Percentiles rank a stretch among this genome's conserved stretches.
Evolutionary conservation across 2,113 vertebrate genomes (phyloP).

Genomic region (Indicator maculatus): DNA sequence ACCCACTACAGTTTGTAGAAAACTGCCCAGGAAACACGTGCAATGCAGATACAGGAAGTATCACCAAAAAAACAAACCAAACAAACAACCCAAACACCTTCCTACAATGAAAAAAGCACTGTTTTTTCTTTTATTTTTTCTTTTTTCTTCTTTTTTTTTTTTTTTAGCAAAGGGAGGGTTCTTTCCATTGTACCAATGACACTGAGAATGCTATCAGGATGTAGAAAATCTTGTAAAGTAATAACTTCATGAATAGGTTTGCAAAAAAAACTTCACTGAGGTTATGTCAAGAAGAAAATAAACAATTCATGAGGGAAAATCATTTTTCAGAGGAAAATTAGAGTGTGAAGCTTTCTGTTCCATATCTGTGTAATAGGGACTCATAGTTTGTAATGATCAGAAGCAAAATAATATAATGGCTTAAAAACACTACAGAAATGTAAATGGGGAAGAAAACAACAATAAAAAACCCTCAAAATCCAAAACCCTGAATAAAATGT

Average conservation of each 20-base stretch:
- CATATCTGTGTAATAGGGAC: not conserved
- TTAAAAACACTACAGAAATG: not conserved
- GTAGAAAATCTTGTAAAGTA: not conserved
- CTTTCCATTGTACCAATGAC: not conserved
- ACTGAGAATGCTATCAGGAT: not conserved
- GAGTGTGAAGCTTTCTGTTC: not conserved
- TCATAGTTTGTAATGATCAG: not conserved
- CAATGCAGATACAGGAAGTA: not conserved
- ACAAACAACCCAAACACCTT: not conserved
- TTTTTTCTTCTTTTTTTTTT: too few relatives aligned
- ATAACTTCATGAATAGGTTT: not conserved
- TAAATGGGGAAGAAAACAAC: too few relatives aligned
- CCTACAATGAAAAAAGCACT: not conserved
- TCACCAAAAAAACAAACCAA: not conserved
- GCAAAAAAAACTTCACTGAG: not conserved
- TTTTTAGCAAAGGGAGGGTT: not conserved
- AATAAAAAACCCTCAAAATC: not conserved
- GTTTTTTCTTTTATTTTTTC: too few relatives aligned
- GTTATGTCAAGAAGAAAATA: constrained; percentile 31
- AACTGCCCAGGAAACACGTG: not conserved
- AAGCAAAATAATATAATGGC: not conserved
- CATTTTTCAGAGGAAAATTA: constrained; percentile 15
- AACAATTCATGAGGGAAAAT: not conserved
- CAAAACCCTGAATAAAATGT: not conserved
- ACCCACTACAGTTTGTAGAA: not conserved